Evolutionary conservation across 2,113 vertebrate genomes (phyloP), one percentile per base, ranked within the genome.

Genomic region (Microtus richardsoni): DNA sequence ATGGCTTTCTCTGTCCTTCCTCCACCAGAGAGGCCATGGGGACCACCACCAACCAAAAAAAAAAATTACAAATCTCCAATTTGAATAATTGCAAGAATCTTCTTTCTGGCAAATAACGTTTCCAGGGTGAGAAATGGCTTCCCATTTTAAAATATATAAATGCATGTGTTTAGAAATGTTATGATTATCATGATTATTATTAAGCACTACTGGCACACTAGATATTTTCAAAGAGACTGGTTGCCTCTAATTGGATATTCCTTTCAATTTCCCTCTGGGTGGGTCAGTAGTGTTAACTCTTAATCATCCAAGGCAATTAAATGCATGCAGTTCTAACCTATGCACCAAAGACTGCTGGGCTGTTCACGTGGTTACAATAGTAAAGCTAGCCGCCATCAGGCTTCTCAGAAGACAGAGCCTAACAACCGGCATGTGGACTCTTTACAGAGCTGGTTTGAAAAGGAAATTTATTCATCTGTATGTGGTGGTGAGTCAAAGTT

Each of bases 1-100:
- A 96, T 96, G 96, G 96, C 98, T 98, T 97, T 95, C 97, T 98
- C 98, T 98, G 98, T 98, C 98, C 97, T 97, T 94, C 97, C 98
- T 98, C 97, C 94, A 98, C 96, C 95, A 39, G 0, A 97, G 97
- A 98, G 98, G 96, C 98, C 95, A 91, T 97, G 97, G 97, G 98
- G 97, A 98, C 97, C 97, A 97, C 98, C 97, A 97, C 93, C 97
- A 98, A 96, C 97, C 52, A 54, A 96, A 96, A 54, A 96, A 95
- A 97, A 58, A 21, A 58, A 58, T 58, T 97, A 91, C 96, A 97
- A 97, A 96, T 95, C 95, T 97, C 96, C 92, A 88, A 97, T 98
- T 96, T 95, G 96, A 98, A 97, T 98, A 96, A 98, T 91, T 96
- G 91, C 7, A 44, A 97, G 75, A 95, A 94, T 97, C 91, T 92